Evolutionary conservation across 1,140 invertebrate genomes (phyloP).

Genomic region (Wiebesia pumilae): DNA sequence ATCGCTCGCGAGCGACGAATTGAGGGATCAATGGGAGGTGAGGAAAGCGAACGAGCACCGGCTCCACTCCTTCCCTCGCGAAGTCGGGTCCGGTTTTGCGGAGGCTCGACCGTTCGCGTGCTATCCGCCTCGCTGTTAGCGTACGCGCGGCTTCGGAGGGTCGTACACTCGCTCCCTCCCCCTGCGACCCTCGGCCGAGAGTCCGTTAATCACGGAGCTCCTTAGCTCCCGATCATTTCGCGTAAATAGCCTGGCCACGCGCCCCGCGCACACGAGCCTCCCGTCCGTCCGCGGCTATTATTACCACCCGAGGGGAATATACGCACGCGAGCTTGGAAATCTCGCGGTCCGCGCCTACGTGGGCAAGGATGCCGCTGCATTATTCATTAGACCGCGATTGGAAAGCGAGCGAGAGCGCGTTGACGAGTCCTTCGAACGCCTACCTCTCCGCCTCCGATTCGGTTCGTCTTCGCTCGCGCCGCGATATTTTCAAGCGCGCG

Average conservation of each 20-base stretch:
- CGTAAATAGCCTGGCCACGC: constrained; percentile 57
- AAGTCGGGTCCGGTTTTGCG: not conserved
- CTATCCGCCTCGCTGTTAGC: not conserved
- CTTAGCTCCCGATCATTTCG: constrained; percentile 65
- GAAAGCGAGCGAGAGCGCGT: not conserved
- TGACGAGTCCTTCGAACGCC: not conserved
- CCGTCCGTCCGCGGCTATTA: constrained; percentile 19
- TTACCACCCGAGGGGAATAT: constrained; percentile 2
- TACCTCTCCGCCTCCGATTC: not conserved
- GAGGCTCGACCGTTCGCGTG: not conserved
- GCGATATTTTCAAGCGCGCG: not conserved
- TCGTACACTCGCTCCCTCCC: not conserved
- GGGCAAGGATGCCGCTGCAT: constrained; percentile 2
- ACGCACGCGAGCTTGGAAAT: not conserved
- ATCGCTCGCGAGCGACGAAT: constrained; percentile 11
- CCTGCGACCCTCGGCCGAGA: constrained; percentile 16
- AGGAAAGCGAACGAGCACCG: constrained; percentile 44
- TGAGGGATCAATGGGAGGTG: constrained; percentile 41
- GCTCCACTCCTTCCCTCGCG: not conserved
- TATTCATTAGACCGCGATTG: constrained; percentile 18
- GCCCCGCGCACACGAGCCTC: constrained; percentile 52
- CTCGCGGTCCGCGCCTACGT: not conserved
- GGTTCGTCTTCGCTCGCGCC: not conserved
- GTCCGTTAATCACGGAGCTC: constrained; percentile 64
- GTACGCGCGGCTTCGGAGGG: not conserved